These are phyloP conservation scores for Gnatocerus cornutus DNA, from an alignment of 2,888 invertebrate species.

Conservation along the genomic window DNA sequence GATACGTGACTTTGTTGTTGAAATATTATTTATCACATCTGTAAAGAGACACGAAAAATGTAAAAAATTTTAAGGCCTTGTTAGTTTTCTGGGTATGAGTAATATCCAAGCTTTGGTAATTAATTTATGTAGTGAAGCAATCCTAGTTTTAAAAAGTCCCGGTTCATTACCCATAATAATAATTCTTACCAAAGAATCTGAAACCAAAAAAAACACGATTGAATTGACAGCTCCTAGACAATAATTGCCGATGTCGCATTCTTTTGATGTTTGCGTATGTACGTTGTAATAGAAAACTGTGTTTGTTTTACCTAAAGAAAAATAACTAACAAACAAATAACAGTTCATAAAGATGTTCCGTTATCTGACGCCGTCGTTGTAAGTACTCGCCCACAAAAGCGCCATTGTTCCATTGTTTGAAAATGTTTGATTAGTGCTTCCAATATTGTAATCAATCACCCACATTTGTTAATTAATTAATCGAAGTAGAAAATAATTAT, in stretches of 20 bases:
- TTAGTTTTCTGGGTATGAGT: too few relatives aligned
- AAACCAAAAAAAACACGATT: too few relatives aligned
- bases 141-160: too few relatives aligned
- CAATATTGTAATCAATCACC: constrained; percentile 25
- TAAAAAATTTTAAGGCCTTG: background rate
- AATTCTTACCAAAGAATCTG: too few relatives aligned
- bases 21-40: background rate
- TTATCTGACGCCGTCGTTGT: constrained; percentile 25
- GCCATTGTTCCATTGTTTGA: constrained; percentile 30
- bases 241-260: background rate
- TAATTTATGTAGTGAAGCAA: too few relatives aligned
- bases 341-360: constrained; percentile 23
- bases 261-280: background rate
- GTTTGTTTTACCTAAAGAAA: constrained; percentile 21
- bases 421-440: constrained; percentile 19
- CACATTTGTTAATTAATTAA: constrained; percentile 7
- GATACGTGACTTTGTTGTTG: background rate
- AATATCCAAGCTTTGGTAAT: too few relatives aligned
- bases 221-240: background rate
- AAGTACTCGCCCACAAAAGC: constrained; percentile 15
- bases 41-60: background rate
- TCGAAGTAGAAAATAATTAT: constrained; percentile 7
- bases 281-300: background rate
- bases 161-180: too few relatives aligned
- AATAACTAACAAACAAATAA: constrained; percentile 17